phyloP scores from a whole-genome alignment of 2,113 vertebrate species.

The Mungos mungo region DNA sequence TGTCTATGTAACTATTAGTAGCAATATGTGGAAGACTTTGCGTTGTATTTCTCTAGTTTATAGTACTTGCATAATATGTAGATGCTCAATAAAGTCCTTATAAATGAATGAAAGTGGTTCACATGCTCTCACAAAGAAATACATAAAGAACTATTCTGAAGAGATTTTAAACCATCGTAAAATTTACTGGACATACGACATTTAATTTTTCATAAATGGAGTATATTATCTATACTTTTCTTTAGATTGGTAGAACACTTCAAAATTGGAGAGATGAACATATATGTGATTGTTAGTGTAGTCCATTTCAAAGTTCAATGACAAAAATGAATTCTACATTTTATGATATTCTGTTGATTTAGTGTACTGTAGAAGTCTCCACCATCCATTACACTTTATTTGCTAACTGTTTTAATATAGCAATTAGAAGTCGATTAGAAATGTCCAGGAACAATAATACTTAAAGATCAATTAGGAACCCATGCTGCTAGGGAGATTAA shows the following conservation, averaged over 20 bases:
- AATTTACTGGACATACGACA: not conserved
- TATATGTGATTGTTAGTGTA: not conserved
- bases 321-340: slow-evolving; percentile 49
- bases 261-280: not conserved
- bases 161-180: not conserved
- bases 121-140: not conserved
- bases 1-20: not conserved
- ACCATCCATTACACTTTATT: slow-evolving; percentile 75
- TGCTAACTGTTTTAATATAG: slow-evolving; percentile 74
- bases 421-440: slow-evolving; percentile 83
- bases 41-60: not conserved
- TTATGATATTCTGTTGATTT: slow-evolving; percentile 67
- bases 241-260: not conserved
- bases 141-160: not conserved
- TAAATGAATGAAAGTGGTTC: not conserved
- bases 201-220: not conserved
- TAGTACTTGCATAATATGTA: not conserved
- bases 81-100: not conserved
- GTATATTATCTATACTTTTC: not conserved
- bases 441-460: slow-evolving; percentile 82
- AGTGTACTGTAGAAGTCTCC: slow-evolving; percentile 38
- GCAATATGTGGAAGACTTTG: not conserved
- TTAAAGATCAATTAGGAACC: slow-evolving; percentile 86
- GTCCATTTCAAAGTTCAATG: slow-evolving; percentile 39
- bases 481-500: slow-evolving; percentile 83